A percentile compares a stretch with the other conserved stretches of the same genome.
Conservation (phyloP, 2,888 invertebrate genomes). For the Amblyjoppa proteus region DNA sequence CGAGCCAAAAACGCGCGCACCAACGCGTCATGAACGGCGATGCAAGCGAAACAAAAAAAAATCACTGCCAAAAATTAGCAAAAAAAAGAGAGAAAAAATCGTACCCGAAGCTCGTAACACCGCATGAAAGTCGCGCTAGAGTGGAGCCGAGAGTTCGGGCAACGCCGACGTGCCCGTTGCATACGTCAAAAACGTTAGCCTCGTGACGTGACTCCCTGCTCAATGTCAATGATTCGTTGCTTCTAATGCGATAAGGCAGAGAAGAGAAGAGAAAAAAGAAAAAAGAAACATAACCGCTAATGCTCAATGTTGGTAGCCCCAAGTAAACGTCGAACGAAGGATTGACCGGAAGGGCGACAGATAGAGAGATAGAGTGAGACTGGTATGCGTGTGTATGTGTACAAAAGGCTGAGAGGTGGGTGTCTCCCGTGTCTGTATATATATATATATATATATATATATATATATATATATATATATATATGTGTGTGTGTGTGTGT, state of each 20-base stretch:
- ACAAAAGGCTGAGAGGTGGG: slow-evolving; percentile 58
- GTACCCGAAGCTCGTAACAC: not conserved
- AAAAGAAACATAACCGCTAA: slow-evolving; percentile 23
- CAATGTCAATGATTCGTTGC: slow-evolving; percentile 75
- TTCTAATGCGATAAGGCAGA: slow-evolving; percentile 61
- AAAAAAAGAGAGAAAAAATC: not conserved
- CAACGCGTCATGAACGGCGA: too few species aligned
- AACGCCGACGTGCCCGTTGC: not conserved
- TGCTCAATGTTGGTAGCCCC: slow-evolving; percentile 30
- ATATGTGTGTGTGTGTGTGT: too few species aligned
- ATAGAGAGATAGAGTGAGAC: slow-evolving; percentile 8
- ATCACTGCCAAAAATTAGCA: not conserved
- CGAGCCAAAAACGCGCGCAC: too few species aligned
- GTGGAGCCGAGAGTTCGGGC: not conserved
- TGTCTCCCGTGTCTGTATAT: slow-evolving; percentile 54
- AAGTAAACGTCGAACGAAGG: slow-evolving; percentile 56
- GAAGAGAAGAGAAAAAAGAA: slow-evolving; percentile 35
- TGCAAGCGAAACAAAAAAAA: not conserved
- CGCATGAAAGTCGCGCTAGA: not conserved
- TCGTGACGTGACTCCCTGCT: slow-evolving; percentile 71
- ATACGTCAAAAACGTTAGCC: slow-evolving; percentile 70
- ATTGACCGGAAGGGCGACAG: slow-evolving; percentile 61
- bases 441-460: too few species aligned
- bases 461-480: too few species aligned
- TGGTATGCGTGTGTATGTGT: slow-evolving; percentile 37